Conservation (phyloP, 2,888 invertebrate genomes). For the Axea sp. region DNA sequence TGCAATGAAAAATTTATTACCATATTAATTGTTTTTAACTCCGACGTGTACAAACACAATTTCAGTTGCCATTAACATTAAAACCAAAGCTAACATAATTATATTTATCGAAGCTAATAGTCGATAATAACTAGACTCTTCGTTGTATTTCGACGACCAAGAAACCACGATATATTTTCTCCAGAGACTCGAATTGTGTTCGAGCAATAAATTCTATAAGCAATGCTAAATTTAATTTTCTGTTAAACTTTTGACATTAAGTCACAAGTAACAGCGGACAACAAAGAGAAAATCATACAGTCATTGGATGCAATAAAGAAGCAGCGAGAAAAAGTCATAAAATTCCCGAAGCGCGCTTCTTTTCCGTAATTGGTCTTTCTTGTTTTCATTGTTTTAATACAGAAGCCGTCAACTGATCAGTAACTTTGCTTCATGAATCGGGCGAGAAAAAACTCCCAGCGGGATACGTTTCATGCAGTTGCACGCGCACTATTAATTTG, state of each 20-base stretch:
- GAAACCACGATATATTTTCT: conserved; percentile 37
- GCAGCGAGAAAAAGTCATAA: conserved; percentile 20
- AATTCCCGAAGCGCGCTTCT: conserved; percentile 61
- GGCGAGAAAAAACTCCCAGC: conserved; percentile 54
- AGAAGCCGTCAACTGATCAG: conserved; percentile 42
- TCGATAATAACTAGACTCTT: conserved; percentile 49
- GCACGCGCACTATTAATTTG: conserved; percentile 3
- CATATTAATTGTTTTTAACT: too few relatives aligned
- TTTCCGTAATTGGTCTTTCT: conserved; percentile 65
- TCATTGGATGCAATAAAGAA: conserved; percentile 24
- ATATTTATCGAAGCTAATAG: conserved; percentile 35
- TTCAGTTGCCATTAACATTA: too few relatives aligned
- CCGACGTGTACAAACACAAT: too few relatives aligned
- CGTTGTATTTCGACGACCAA: conserved; percentile 42
- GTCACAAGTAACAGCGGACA: conserved; percentile 19
- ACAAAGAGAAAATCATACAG: conserved; percentile 63
- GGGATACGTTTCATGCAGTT: conserved; percentile 38
- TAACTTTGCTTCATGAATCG: conserved; percentile 35
- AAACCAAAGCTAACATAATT: too few relatives aligned
- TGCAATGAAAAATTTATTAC: too few relatives aligned
- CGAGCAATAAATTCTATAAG: conserved; percentile 20
- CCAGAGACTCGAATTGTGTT: conserved; percentile 24
- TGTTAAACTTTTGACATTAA: conserved; percentile 35
- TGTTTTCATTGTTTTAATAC: conserved; percentile 50
- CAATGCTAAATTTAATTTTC: conserved; percentile 53